Evolutionary conservation across 2,888 invertebrate species (phyloP).

Genomic region (Stenotaenia linearis): DNA sequence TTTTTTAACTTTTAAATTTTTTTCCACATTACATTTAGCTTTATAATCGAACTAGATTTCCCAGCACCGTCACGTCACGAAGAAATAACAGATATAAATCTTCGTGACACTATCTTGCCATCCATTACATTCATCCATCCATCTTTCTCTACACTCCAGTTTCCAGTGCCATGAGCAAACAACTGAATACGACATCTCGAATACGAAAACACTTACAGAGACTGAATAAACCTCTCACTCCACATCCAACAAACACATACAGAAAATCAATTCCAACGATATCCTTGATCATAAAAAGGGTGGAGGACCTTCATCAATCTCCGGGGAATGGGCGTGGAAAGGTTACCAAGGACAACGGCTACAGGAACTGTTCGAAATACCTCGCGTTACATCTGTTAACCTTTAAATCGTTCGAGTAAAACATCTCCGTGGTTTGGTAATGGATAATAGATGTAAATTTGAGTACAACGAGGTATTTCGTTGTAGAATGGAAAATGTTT

Average conservation of each 20-base stretch:
- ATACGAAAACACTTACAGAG: background rate
- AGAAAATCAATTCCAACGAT: background rate
- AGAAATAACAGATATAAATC: background rate
- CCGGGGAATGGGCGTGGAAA: background rate
- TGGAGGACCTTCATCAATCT: background rate
- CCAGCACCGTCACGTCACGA: background rate
- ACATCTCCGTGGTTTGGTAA: background rate
- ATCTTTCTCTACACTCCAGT: background rate
- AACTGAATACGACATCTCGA: background rate
- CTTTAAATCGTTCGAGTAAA: background rate
- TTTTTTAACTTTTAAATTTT: background rate
- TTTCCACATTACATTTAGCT: background rate
- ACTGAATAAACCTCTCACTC: background rate
- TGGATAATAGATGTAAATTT: too few relatives aligned
- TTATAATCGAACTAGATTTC: background rate
- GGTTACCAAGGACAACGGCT: background rate
- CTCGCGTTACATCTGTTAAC: background rate
- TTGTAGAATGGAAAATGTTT: too few relatives aligned
- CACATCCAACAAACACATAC: background rate
- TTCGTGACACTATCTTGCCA: background rate
- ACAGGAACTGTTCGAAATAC: background rate
- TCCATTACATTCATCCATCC: background rate
- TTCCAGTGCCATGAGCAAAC: background rate
- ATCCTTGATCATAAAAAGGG: background rate
- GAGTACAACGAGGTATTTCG: too few relatives aligned